These are phyloP conservation scores for Pholis gunnellus DNA, from an alignment of 2,113 vertebrate species.

Conservation along the genomic window DNA sequence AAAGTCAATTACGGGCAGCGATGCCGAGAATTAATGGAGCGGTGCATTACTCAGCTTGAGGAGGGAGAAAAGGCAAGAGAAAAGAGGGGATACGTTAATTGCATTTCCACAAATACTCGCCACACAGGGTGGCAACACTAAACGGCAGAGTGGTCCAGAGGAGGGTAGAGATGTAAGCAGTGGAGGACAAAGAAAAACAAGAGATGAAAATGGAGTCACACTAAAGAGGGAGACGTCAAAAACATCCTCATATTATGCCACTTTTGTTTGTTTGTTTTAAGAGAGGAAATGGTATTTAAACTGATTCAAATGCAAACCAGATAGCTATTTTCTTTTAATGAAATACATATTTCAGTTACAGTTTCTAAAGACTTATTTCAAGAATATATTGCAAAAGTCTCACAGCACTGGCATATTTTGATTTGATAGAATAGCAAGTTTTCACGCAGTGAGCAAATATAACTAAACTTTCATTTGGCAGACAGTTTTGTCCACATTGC, in stretches of 20 bases:
- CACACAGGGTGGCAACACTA: slow-evolving; percentile 75
- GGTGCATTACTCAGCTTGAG: slow-evolving; percentile 83
- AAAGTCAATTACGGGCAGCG: slow-evolving; percentile 86
- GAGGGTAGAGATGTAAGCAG: slow-evolving; percentile 60
- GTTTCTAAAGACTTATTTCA: background rate
- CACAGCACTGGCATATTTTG: background rate
- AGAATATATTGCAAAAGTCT: background rate
- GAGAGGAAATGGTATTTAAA: background rate
- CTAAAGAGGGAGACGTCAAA: slow-evolving; percentile 12
- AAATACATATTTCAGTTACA: background rate
- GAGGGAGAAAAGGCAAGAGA: slow-evolving; percentile 74
- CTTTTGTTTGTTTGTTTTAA: background rate
- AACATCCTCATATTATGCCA: background rate
- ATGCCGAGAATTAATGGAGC: slow-evolving; percentile 86
- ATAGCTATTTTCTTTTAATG: background rate
- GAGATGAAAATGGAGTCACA: slow-evolving; percentile 39
- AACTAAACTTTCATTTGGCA: background rate
- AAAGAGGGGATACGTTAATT: slow-evolving; percentile 82
- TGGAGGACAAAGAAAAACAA: slow-evolving; percentile 68
- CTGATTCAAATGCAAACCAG: background rate
- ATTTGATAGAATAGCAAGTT: background rate
- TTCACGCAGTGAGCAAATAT: background rate
- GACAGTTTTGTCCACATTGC: background rate
- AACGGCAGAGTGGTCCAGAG: slow-evolving; percentile 69
- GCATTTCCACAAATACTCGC: slow-evolving; percentile 81